Evolutionary conservation across 2,888 invertebrate species (phyloP).

Genomic region (Drosophila anomelani): DNA sequence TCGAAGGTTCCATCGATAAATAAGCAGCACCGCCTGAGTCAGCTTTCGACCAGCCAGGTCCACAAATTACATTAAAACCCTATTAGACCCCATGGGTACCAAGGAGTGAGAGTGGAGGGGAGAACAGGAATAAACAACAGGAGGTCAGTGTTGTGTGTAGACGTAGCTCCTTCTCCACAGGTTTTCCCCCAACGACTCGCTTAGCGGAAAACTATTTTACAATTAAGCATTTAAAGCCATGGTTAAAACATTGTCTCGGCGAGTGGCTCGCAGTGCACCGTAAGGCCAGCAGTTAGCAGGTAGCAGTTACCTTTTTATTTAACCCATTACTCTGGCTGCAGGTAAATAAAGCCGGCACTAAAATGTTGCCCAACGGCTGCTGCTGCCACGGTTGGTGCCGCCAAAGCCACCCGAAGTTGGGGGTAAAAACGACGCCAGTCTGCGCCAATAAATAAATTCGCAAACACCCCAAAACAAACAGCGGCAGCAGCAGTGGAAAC

Average conservation of each 20-base stretch:
- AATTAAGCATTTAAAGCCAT: conserved; percentile 59
- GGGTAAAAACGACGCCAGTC: conserved; percentile 40
- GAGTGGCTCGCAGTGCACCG: conserved; percentile 29
- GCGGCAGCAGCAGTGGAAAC: conserved; percentile 24
- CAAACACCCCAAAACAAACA: conserved; percentile 54
- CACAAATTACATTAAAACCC: conserved; percentile 42
- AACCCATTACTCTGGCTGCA: conserved; percentile 55
- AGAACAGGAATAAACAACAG: conserved; percentile 22
- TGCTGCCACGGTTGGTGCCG: neutral
- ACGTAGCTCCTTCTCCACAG: neutral
- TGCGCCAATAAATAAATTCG: conserved; percentile 59
- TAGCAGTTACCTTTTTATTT: conserved; percentile 55
- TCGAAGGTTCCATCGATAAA: conserved; percentile 12
- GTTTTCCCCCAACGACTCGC: conserved; percentile 9
- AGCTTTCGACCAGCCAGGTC: neutral
- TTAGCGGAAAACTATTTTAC: conserved; percentile 53
- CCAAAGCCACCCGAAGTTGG: conserved; percentile 23
- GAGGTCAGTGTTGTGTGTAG: conserved; percentile 4
- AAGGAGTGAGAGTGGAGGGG: neutral
- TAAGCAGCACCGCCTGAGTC: conserved; percentile 3
- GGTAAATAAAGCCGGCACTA: conserved; percentile 50
- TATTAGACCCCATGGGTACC: conserved; percentile 14
- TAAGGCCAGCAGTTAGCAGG: conserved; percentile 33
- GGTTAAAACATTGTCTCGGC: conserved; percentile 50
- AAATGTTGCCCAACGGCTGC: conserved; percentile 49